Conservation (phyloP, 2,113 vertebrate species). For the Triplophysa dalaica region DNA sequence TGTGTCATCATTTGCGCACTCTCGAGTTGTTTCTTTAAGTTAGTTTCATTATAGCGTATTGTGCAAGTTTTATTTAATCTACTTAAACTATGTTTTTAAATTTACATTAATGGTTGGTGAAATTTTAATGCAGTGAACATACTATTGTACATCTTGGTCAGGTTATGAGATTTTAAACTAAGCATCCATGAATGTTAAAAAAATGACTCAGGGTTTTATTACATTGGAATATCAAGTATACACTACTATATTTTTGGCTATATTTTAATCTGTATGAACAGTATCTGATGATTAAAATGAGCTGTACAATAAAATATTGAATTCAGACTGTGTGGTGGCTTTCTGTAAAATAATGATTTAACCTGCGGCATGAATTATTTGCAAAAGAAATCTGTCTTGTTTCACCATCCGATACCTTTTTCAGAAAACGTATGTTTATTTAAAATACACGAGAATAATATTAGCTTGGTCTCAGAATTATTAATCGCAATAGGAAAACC, state of each 20-base stretch:
- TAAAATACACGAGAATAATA: no score
- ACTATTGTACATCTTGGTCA: neutral
- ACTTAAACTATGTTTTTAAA: no score
- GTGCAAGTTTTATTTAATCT: no score
- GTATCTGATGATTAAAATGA: neutral
- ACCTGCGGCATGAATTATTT: neutral
- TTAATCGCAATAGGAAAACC: no score
- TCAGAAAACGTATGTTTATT: no score
- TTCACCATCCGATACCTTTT: neutral
- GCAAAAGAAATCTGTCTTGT: neutral
- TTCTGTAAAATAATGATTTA: neutral
- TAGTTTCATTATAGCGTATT: no score
- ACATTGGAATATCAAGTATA: neutral
- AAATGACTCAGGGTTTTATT: conserved; percentile 21
- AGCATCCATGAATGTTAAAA: neutral
- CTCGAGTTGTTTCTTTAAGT: no score
- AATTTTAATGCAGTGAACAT: neutral
- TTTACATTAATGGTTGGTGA: neutral
- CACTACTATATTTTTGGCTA: neutral
- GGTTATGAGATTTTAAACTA: neutral
- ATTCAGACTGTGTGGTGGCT: neutral
- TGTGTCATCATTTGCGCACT: no score
- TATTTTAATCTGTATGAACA: conserved; percentile 2
- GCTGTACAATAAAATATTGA: neutral
- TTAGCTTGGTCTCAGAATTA: no score